Evolutionary conservation across 1,140 invertebrate genomes (phyloP).

Genomic region (Euwallacea similis): DNA sequence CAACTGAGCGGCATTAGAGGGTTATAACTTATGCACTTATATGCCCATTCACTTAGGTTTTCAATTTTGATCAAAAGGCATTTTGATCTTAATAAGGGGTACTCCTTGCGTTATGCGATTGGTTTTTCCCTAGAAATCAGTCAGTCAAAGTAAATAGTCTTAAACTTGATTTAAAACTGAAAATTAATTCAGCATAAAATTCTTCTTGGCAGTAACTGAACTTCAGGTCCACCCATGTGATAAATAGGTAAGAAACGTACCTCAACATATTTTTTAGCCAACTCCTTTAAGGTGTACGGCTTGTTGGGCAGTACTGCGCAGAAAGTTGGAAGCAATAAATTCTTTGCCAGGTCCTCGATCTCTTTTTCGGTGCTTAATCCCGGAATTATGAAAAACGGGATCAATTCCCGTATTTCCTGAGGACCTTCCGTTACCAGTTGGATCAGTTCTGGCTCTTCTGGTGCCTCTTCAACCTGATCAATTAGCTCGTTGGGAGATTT

Average conservation of each 20-base stretch:
- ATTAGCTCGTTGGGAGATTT: constrained; percentile 40
- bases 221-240: too few species aligned
- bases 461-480: constrained; percentile 37
- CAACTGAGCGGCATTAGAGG: too few species aligned
- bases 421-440: constrained; percentile 49
- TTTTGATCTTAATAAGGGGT: too few species aligned
- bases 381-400: constrained; percentile 52
- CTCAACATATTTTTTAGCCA: constrained; percentile 37
- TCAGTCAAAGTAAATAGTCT: too few species aligned
- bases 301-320: constrained; percentile 44
- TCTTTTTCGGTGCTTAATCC: constrained; percentile 44
- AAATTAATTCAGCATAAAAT: too few species aligned
- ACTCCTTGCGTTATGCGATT: too few species aligned
- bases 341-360: constrained; percentile 42
- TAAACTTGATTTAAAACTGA: too few species aligned
- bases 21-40: too few species aligned
- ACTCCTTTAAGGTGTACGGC: constrained; percentile 36
- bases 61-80: too few species aligned
- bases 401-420: constrained; percentile 47
- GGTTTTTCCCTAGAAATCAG: too few species aligned
- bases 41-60: too few species aligned
- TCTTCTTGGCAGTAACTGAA: too few species aligned
- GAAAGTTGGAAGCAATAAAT: constrained; percentile 49
- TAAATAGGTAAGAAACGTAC: constrained; percentile 18
- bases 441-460: constrained; percentile 44